Conservation (phyloP, 2,797 vertebrate species). For the Nannoperca obscura region DNA sequence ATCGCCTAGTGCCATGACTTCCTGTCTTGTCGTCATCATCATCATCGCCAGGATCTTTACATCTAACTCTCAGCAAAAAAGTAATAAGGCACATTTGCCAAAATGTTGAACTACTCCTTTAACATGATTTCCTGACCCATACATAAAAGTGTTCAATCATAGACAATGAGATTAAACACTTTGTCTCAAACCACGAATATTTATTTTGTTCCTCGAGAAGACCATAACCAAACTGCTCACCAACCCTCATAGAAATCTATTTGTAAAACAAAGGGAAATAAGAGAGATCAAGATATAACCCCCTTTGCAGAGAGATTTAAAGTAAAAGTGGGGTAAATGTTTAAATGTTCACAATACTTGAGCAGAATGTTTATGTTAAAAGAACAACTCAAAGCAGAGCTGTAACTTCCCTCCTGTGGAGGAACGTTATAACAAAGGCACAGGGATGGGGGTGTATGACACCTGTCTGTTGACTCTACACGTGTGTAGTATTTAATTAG, state of each 20-base stretch:
- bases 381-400: slow-evolving; percentile 13
- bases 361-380: slow-evolving; percentile 14
- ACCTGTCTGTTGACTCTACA: slow-evolving; percentile 74
- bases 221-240: background rate
- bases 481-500: slow-evolving; percentile 81
- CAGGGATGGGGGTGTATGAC: slow-evolving; percentile 34
- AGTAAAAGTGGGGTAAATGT: background rate
- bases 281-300: background rate
- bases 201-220: background rate
- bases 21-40: background rate
- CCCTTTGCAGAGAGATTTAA: background rate
- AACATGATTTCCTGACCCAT: background rate
- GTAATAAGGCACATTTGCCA: background rate
- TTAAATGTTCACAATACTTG: background rate
- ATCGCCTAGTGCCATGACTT: background rate
- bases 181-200: background rate
- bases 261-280: background rate
- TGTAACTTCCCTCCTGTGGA: slow-evolving; percentile 5
- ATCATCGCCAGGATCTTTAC: background rate
- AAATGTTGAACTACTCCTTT: background rate
- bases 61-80: background rate
- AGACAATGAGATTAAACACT: background rate
- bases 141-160: too few species aligned
- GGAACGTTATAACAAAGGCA: slow-evolving; percentile 30
- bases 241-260: background rate